Conservation (phyloP, 2,797 vertebrate species). For the Pipistrellus pygmaeus region DNA sequence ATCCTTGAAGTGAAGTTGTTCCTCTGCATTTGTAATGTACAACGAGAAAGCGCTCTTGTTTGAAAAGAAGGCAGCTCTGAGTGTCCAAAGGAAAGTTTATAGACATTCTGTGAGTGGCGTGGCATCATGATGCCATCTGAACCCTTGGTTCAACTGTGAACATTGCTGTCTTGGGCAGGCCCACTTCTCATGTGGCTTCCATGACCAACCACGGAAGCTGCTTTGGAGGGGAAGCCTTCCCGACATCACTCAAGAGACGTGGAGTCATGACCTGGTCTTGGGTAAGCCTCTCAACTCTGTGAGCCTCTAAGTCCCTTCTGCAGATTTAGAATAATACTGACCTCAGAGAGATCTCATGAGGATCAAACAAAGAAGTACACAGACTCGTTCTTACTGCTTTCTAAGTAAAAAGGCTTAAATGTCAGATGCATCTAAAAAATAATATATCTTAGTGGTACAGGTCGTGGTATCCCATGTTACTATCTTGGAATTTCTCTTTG, state of each 20-base stretch:
- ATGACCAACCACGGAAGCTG: constrained; percentile 13
- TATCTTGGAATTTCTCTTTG: constrained; percentile 21
- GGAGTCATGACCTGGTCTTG: neutral
- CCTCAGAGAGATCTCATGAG: neutral
- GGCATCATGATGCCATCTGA: neutral
- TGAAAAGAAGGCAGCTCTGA: neutral
- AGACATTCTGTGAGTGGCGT: neutral
- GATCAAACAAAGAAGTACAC: neutral
- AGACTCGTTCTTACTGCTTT: neutral
- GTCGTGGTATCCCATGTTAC: neutral
- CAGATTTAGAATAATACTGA: neutral
- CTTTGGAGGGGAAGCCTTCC: neutral
- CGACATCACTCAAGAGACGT: neutral
- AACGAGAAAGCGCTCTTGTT: neutral
- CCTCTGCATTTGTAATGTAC: neutral
- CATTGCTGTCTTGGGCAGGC: neutral
- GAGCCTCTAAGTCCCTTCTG: neutral
- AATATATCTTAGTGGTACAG: neutral
- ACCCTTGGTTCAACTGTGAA: neutral
- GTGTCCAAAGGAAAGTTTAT: neutral
- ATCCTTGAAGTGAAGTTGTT: neutral
- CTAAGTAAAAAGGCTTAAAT: neutral
- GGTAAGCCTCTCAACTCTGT: neutral
- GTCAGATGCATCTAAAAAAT: neutral
- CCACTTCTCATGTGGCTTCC: neutral